phyloP scores from a whole-genome alignment of 2,888 invertebrate species.

The Hirudinaria manillensis region DNA sequence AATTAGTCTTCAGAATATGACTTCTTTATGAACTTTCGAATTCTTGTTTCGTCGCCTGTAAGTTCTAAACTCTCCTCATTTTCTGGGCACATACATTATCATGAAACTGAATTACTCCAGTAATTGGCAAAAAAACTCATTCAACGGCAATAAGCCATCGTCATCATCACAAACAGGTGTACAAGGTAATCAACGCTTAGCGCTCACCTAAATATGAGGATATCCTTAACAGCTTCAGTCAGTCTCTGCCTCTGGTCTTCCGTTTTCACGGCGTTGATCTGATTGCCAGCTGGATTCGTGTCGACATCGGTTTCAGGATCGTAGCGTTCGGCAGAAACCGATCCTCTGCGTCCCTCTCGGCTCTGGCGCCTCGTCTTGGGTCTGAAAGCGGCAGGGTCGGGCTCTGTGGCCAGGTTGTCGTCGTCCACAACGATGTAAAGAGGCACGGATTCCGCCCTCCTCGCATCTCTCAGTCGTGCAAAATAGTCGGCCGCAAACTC shows the following conservation, averaged over 20 bases:
- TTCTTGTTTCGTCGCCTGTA: too few relatives aligned
- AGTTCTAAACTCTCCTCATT: too few relatives aligned
- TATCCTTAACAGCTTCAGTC: constrained; percentile 48
- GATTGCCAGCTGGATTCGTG: neutral
- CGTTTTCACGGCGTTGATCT: constrained; percentile 47
- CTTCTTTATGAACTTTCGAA: too few relatives aligned
- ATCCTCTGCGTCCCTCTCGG: constrained; percentile 43
- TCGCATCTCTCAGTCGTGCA: constrained; percentile 43
- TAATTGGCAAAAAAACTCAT: too few relatives aligned
- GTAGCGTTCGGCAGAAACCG: constrained; percentile 40
- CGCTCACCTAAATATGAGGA: constrained; percentile 50
- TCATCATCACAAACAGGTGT: neutral
- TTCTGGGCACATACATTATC: too few relatives aligned
- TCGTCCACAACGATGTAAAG: constrained; percentile 54
- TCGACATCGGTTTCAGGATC: constrained; percentile 51
- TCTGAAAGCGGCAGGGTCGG: constrained; percentile 48
- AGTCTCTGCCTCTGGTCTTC: constrained; percentile 51
- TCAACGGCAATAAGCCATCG: too few relatives aligned
- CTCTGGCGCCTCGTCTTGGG: constrained; percentile 46
- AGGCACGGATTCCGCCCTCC: constrained; percentile 48
- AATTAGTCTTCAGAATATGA: too few relatives aligned
- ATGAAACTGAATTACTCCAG: too few relatives aligned
- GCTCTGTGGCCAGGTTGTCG: constrained; percentile 50
- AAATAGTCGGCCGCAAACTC: constrained; percentile 54
- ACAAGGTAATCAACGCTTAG: neutral